These are phyloP conservation scores for Lerema accius DNA, from an alignment of 1,140 invertebrate species.

Conservation along the genomic window DNA sequence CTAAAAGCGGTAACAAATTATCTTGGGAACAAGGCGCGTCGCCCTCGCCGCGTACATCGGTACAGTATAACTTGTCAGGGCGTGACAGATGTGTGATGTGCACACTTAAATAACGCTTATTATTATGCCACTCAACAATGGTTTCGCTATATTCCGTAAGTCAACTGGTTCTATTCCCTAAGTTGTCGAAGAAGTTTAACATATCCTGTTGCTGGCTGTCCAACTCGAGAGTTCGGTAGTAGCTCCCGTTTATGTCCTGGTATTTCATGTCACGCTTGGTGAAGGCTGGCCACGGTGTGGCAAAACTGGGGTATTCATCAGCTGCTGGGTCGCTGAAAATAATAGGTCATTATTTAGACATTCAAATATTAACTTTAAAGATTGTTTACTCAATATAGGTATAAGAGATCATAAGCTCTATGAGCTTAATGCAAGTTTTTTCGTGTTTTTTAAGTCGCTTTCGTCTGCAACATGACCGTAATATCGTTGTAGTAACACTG, in stretches of 20 bases:
- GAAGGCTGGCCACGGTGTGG: slow-evolving; percentile 44
- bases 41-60: background rate
- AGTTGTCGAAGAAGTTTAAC: slow-evolving; percentile 51
- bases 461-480: too few relatives aligned
- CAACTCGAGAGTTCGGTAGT: slow-evolving; percentile 33
- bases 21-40: slow-evolving; percentile 2
- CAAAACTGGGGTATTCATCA: slow-evolving; percentile 15
- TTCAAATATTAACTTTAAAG: too few relatives aligned
- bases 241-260: slow-evolving; percentile 45
- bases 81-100: slow-evolving; percentile 1
- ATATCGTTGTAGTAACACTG: too few relatives aligned
- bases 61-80: slow-evolving; percentile 10
- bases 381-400: too few relatives aligned
- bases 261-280: slow-evolving; percentile 35
- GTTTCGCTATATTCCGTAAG: slow-evolving; percentile 12
- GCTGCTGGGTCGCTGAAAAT: slow-evolving; percentile 50
- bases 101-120: slow-evolving; percentile 14
- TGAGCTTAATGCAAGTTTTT: too few relatives aligned
- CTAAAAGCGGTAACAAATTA: slow-evolving; percentile 19
- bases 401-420: too few relatives aligned
- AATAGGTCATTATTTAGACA: background rate
- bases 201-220: slow-evolving; percentile 42
- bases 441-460: too few relatives aligned
- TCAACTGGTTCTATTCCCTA: slow-evolving; percentile 46
- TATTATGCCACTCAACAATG: slow-evolving; percentile 24